Base-by-base conservation (phyloP, 2,797 vertebrate species). In the Columba guinea region DNA sequence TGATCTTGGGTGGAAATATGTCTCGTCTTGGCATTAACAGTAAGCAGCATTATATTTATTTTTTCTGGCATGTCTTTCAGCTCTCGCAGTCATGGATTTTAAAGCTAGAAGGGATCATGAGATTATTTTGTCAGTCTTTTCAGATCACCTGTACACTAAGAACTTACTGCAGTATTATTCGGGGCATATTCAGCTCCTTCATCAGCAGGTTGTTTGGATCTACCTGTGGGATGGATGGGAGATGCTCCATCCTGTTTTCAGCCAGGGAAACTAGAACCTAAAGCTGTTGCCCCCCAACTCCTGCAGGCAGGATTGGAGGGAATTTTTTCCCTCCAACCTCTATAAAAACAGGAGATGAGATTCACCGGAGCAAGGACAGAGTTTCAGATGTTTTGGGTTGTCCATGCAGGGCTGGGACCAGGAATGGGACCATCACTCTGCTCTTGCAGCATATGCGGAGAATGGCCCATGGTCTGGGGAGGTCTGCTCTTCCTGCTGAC, bases 81-180 rank as follows among this genome's bases (percentile, higher is more conserved):
- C 60, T 79, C 67, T 79, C 0, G 0, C 63, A 88, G 2, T 74
- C 48, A 18, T 37, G 39, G 74, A 59, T 89, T 94, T 94, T 81
- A 89, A 90, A 87, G 64, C 63, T 73, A 27, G 52, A 89, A 76
- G n/a, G 83, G 75, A 92, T 87, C 35, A 74, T 79, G 68, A 87
- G 74, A 84, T 95, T 90, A 73, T 92, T 89, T 81, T 81, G 73
- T 55, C 69, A 77, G 39, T 68, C 60, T 53, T 87, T 63, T 22
- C 78, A n/a, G 63, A 83, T 77, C 84, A 84, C 27, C 37, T 80
- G 23, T 9, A 5, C 3, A 2, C 19, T 9, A 32, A 87, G 44
- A 83, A 35, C 4, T 62, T 73, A 19, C 18, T 76, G 68, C n/a
- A 5, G 6, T 59, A 26, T 82, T 69, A 63, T 52, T 79, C 0